These are phyloP conservation scores for Sitodiplosis mosellana DNA, from an alignment of 1,140 invertebrate species.

Conservation along the genomic window DNA sequence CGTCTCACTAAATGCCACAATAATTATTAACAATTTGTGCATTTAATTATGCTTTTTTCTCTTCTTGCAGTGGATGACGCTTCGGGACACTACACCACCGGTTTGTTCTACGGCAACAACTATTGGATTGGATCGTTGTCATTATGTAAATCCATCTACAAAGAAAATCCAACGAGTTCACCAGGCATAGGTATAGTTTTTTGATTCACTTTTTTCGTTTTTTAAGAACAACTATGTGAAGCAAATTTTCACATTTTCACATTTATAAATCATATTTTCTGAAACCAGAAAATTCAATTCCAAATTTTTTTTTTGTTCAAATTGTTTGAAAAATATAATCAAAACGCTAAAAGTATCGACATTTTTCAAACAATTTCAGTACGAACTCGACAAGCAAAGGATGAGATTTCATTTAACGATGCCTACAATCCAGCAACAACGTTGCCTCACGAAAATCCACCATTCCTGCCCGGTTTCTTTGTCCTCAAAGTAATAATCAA, in stretches of 20 bases:
- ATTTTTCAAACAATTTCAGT: too few species aligned
- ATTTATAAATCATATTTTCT: too few species aligned
- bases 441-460: slow-evolving; percentile 24
- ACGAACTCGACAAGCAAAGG: slow-evolving; percentile 10
- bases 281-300: too few species aligned
- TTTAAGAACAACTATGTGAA: too few species aligned
- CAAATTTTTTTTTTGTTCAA: too few species aligned
- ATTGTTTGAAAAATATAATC: too few species aligned
- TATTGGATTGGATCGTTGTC: slow-evolving; percentile 62
- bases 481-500: slow-evolving; percentile 35
- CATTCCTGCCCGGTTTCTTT: slow-evolving; percentile 37
- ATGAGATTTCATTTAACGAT: slow-evolving; percentile 17
- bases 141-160: slow-evolving; percentile 47
- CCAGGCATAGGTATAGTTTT: too few species aligned
- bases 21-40: background rate
- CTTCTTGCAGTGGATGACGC: slow-evolving; percentile 52
- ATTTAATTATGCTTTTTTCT: background rate
- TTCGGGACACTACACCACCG: slow-evolving; percentile 54
- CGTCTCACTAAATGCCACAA: too few species aligned
- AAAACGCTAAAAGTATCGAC: too few species aligned
- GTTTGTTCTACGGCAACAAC: slow-evolving; percentile 68
- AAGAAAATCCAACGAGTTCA: slow-evolving; percentile 10
- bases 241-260: too few species aligned
- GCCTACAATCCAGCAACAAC: slow-evolving; percentile 10
- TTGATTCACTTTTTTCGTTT: too few species aligned